Evolutionary conservation across 92 coral and sea anemone genomes (phyloP).

Genomic region (Epizoanthus scotinus): DNA sequence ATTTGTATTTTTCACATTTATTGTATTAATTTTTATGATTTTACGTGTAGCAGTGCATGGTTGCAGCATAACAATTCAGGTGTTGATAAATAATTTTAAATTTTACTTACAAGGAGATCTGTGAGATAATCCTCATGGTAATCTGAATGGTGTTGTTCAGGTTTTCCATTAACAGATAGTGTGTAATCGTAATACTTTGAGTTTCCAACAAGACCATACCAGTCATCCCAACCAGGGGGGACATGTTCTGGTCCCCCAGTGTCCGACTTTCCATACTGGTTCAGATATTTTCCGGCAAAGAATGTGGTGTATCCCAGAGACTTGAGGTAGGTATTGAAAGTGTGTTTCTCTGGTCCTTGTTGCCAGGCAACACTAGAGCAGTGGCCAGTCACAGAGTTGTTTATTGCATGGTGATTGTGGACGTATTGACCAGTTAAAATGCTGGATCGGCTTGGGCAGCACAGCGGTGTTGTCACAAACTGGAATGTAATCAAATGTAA

Average conservation of each 20-base stretch:
- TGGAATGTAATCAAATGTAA: background rate
- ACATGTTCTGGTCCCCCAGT: conserved; percentile 83
- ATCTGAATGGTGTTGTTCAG: conserved; percentile 65
- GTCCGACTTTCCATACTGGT: conserved; percentile 60
- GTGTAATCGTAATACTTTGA: conserved; percentile 79
- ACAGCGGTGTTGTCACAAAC: conserved; percentile 85
- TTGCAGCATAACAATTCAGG: background rate
- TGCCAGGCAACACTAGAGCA: conserved; percentile 82
- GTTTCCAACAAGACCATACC: conserved; percentile 86
- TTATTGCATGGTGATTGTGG: conserved; percentile 73
- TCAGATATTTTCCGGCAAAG: conserved; percentile 82
- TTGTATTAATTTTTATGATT: no score
- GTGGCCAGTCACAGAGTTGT: conserved; percentile 75
- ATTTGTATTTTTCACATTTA: no score
- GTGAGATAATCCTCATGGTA: conserved; percentile 73
- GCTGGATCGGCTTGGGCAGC: conserved; percentile 90
- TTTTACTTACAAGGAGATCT: conserved; percentile 68
- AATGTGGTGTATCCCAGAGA: conserved; percentile 59
- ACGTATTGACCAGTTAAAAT: conserved; percentile 77
- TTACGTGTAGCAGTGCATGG: background rate
- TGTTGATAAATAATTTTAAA: background rate
- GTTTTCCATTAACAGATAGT: conserved; percentile 78
- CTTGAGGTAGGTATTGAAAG: conserved; percentile 70
- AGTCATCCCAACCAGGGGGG: conserved; percentile 86
- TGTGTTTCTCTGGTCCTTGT: conserved; percentile 71